Evolutionary conservation across 2,888 invertebrate species (phyloP), one percentile per base, ranked within the genome.

Genomic region (Lordiphosa fenestrarum): DNA sequence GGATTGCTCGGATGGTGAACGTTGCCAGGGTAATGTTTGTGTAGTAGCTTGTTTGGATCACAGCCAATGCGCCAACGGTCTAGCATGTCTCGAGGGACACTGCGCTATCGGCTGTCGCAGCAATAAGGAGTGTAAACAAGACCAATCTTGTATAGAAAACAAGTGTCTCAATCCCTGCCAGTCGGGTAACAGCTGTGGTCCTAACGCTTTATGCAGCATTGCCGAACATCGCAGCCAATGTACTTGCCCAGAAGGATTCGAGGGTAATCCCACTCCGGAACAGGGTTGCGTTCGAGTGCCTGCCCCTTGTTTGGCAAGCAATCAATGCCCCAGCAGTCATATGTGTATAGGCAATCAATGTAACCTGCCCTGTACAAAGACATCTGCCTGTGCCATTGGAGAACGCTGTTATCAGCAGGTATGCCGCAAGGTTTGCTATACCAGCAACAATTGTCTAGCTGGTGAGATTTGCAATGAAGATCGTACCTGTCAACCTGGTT

Each of bases 271-370:
- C 12, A 94, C 94, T 12, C 94, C 97, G 0, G 94, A 96, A 86
- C 95, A 96, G 89, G 96, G 96, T 4, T 97, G 97, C 86, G 94
- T 96, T 5, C 91, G 97, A 71, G 93, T 95, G 53, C 94, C 96
- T n/a, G 91, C 92, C 38, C 86, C 91, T 13, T 97, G 97, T 76
- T 33, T 81, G 21, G 91, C 91, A 60, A 91, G 93, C 36, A 91
- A 92, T 47, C 93, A 95, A 73, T 97, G 97, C 84, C 94, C 95
- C 4, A 90, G 91, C 41, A 93, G 93, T 48, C 94, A 95, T 74
- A 92, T 93, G 90, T 97, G 97, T 86, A 93, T 94, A 39, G 93
- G 92, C 13, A 93, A 94, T 49, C 91, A 94, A 70, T 97, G 97
- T 81, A 94, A 94, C 85, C 92, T 95, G 36, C 94, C 95, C 4